Base-by-base conservation (phyloP, 2,113 vertebrate genomes). In the Micromys minutus region DNA sequence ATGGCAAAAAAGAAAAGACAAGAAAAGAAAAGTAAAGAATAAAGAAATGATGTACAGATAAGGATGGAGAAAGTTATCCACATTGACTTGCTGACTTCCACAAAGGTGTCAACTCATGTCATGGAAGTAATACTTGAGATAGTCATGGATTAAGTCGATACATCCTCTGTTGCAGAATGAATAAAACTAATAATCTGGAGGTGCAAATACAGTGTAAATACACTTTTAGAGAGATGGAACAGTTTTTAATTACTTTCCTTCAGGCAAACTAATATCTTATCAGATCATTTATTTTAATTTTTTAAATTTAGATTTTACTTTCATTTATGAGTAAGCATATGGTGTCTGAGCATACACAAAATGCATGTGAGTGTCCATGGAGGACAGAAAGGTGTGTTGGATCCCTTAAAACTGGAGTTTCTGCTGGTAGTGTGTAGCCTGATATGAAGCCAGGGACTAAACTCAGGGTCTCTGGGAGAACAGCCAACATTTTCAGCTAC, bases 181-280 rank as follows among this genome's bases (percentile, higher is more conserved):
- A n/a, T 76, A 36, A 71, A 61, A 81, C 36, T 69, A 36, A 45
- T 83, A 79, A 47, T 45, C 75, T 65, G 2, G 39, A 8, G 45
- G 17, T 13, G 5, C 12, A 3, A 9, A 26, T 72, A 87, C 3
- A 16, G 21, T 29, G 15, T 72, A 87, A 83, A 67, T 29, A 36
- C 26, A 87, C n/a, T 87, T 93, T 92, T 92, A 42, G 69, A 59
- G 36, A 87, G 69, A 90, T 47, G 12, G 16, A 69, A 34, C 47
- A 52, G 29, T 24, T 83, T 26, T 61, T 71, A 39, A 57, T 75
- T 90, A 81, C 67, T 47, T 86, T 63, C 31, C 69, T 69, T 57
- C 74, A 29, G 21, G 15, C 7, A 63, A 81, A 85, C 85, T 91
- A 26, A 52, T 80, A 22, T 69, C 10, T 9, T n/a, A 67, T 47